Evolutionary conservation across 2,113 vertebrate genomes (phyloP).

Genomic region (Hemiscyllium ocellatum): DNA sequence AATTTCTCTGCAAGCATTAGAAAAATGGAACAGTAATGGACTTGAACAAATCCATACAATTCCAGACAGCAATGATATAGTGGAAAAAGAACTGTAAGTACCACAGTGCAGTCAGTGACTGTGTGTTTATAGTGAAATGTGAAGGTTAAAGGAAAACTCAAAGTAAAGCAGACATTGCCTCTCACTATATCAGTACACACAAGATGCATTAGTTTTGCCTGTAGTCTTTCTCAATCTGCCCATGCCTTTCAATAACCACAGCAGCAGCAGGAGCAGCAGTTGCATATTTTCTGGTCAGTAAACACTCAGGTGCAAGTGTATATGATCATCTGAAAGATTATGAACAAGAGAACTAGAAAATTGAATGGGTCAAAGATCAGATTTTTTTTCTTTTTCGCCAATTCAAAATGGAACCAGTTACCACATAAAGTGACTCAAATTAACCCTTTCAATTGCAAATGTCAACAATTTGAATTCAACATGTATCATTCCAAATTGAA

Average conservation of each 20-base stretch:
- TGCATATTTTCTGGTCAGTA: conserved; percentile 78
- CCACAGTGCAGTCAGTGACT: background rate
- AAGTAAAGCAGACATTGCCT: background rate
- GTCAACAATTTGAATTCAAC: background rate
- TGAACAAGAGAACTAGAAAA: conserved; percentile 53
- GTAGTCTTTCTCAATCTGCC: conserved; percentile 67
- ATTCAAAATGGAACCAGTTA: background rate
- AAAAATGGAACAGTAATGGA: background rate
- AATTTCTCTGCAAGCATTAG: conserved; percentile 8
- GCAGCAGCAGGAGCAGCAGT: conserved; percentile 59
- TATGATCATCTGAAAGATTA: conserved; percentile 62
- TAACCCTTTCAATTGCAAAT: background rate
- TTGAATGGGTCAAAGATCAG: conserved; percentile 44
- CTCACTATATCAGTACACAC: conserved; percentile 11
- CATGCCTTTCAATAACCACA: conserved; percentile 60
- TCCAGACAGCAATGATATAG: background rate
- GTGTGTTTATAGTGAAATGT: conserved; percentile 15
- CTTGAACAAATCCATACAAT: conserved; percentile 28
- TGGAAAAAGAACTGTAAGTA: background rate
- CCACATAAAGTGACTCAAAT: background rate
- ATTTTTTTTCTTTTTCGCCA: background rate
- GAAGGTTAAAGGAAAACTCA: conserved; percentile 3
- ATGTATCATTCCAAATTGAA: background rate
- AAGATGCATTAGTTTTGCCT: conserved; percentile 64
- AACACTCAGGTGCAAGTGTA: conserved; percentile 67